Conservation (phyloP, 2,888 invertebrate species). For the Eupithecia abbreviata region DNA sequence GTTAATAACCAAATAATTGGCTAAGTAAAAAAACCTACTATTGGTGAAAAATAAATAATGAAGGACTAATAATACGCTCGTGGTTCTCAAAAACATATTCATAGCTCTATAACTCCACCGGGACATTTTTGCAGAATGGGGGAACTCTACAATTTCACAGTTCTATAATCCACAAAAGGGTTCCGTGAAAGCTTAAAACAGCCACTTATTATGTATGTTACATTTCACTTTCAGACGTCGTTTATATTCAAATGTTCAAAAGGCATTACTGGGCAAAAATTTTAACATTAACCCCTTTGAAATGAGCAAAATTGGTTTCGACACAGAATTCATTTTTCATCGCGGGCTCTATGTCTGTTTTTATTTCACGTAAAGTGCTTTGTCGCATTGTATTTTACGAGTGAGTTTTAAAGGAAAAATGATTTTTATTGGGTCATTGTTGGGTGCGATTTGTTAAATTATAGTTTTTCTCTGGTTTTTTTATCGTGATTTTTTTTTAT, state of each 20-base stretch:
- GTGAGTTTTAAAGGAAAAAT: slow-evolving; percentile 5
- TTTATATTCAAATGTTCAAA: slow-evolving; percentile 84
- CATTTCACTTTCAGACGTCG: slow-evolving; percentile 84
- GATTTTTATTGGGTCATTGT: slow-evolving; percentile 2
- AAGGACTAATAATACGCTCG: background rate
- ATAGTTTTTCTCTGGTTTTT: background rate
- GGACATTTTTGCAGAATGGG: slow-evolving; percentile 18
- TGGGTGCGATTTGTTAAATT: background rate
- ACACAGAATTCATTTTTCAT: slow-evolving; percentile 64
- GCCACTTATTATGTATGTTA: slow-evolving; percentile 85
- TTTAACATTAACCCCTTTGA: slow-evolving; percentile 79
- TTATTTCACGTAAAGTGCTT: slow-evolving; percentile 41
- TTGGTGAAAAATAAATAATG: background rate
- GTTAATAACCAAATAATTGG: too few species aligned
- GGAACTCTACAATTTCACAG: slow-evolving; percentile 44
- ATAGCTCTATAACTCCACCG: background rate
- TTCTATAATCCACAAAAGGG: slow-evolving; percentile 81
- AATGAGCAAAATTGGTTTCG: slow-evolving; percentile 75
- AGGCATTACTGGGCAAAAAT: slow-evolving; percentile 83
- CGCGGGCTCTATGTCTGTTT: slow-evolving; percentile 49
- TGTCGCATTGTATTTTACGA: slow-evolving; percentile 34
- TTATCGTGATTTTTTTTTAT: background rate
- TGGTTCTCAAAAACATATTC: background rate
- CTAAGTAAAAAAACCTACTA: too few species aligned
- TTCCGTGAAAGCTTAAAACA: slow-evolving; percentile 82